Evolutionary conservation across 2,113 vertebrate species (phyloP).

Genomic region (Thamnophis sirtalis): DNA sequence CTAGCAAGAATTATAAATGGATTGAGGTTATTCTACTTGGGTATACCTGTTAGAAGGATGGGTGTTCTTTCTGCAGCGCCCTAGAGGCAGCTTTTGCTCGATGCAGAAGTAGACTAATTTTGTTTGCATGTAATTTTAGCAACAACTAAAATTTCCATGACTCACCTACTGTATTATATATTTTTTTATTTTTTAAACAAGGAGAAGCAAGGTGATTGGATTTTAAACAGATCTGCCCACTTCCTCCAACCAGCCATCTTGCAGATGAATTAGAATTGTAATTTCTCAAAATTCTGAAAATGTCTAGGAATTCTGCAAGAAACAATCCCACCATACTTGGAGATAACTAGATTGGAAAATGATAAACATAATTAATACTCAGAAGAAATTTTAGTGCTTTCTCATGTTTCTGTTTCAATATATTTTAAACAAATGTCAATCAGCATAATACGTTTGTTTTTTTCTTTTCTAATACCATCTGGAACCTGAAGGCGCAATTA

Average conservation of each 20-base stretch:
- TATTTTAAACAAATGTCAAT: not conserved
- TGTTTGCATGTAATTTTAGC: not conserved
- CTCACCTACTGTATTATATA: not conserved
- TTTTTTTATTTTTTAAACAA: not conserved
- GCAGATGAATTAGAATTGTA: not conserved
- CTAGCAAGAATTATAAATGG: not conserved
- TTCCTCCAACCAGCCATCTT: not conserved
- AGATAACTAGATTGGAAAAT: not conserved
- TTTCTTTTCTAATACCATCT: not conserved
- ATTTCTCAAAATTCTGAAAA: not conserved
- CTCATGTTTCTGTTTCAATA: not conserved
- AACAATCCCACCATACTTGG: not conserved
- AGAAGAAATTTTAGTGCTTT: not conserved
- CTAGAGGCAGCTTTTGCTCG: not conserved
- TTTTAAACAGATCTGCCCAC: not conserved
- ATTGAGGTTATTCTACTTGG: not conserved
- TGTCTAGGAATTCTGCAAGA: not conserved
- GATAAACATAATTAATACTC: not conserved
- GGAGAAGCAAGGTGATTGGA: fast-evolving
- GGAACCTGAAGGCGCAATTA: not conserved
- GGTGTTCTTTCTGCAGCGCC: not conserved
- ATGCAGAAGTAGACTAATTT: not conserved
- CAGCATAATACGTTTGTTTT: not conserved
- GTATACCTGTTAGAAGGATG: not conserved
- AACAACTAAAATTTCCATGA: not conserved